Evolutionary conservation across 2,888 invertebrate genomes (phyloP), one percentile per base, ranked within the genome.

Genomic region (Drosophila robusta): DNA sequence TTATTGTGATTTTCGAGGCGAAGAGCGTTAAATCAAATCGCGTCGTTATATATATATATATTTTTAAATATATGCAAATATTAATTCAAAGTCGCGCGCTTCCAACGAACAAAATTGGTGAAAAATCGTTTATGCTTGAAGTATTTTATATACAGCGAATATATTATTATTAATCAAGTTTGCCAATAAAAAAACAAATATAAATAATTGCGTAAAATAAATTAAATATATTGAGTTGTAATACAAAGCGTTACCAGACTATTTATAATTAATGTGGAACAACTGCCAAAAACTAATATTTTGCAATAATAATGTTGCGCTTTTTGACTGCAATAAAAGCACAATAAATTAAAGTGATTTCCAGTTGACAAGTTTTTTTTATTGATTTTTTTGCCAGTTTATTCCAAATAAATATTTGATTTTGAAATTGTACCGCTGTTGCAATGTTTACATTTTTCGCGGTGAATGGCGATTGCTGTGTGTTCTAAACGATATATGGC

Each of bases 1-100:
- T 86, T 86, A 81, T 71, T 81, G 51, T 47, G 46, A 18, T 56
- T 64, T 73, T 50, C 52, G 68, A 58, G 44, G 26, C 49, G 47
- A 16, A 6, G 22, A 6, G 24, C 32, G 45, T 38, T 45, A 44
- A 58, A 32, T 39, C 54, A 34, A 11, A 58, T 65, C 64, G 66
- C n/a, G 18, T 26, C 38, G 38, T 32, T 12, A 2, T 16, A 36
- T 24, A 32, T 12, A 29, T 32, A 2, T 16, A 29, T 24, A 32
- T 12, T 36, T 32, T 34, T 49, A 11, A 41, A 46, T 6, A 16
- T 5, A 24, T 2, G 34, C 6, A 26, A 14, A 45, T 14, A 11
- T 45, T 18, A 9, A 11, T 32, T 41, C 0, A 34, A 36, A 47
- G 4, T 4, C 18, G 49, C 50, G 58, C 36, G 47, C 36, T 2